phyloP scores from a whole-genome alignment of 2,797 vertebrate genomes.

The Rhinella marina region DNA sequence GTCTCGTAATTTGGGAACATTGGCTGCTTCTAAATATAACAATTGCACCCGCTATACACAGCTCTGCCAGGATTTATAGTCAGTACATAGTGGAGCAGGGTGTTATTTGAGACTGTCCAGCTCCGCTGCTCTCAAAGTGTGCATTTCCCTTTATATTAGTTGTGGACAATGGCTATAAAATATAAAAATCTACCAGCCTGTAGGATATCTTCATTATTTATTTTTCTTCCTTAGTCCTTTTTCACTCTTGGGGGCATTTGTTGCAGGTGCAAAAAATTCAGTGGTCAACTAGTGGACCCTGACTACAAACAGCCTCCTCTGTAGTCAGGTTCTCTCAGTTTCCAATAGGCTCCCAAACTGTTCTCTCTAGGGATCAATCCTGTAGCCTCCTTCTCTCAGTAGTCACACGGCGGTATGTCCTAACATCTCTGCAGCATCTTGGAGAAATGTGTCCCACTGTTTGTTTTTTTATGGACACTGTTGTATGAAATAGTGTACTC shows the following conservation, averaged over 20 bases:
- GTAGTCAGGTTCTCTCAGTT: neutral
- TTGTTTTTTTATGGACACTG: too few relatives aligned
- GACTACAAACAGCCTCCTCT: neutral
- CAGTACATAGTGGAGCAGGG: neutral
- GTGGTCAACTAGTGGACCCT: neutral
- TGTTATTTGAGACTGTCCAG: neutral
- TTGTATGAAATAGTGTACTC: too few relatives aligned
- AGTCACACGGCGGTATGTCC: too few relatives aligned
- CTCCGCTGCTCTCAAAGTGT: neutral
- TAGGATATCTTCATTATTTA: neutral
- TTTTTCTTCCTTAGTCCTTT: neutral
- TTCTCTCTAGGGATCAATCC: too few relatives aligned
- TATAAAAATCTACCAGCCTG: neutral
- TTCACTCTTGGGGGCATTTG: neutral
- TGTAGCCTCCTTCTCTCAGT: too few relatives aligned
- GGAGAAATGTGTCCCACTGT: neutral
- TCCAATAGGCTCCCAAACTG: too few relatives aligned
- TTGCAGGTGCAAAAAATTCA: neutral
- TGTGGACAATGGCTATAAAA: neutral
- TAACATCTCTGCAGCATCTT: neutral
- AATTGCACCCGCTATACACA: neutral
- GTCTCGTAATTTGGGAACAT: conserved; percentile 4
- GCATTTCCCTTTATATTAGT: neutral
- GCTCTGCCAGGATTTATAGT: conserved; percentile 9
- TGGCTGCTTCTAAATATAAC: conserved; percentile 6